Base-by-base conservation (phyloP, 2,797 vertebrate species). In the Spondyliosoma cantharus region DNA sequence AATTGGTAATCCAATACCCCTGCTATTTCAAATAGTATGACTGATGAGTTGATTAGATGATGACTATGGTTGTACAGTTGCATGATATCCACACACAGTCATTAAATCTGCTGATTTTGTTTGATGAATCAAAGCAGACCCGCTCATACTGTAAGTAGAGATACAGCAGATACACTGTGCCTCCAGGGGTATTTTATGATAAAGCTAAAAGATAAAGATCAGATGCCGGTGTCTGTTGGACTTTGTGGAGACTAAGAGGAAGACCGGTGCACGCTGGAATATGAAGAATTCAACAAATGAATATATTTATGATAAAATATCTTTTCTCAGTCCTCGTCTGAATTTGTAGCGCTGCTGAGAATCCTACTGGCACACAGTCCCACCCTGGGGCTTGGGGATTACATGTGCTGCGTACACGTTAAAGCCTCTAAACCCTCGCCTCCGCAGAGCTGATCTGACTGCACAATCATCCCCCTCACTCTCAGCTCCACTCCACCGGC, bases 351-450 rank as follows among this genome's bases (percentile, higher is more conserved):
- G 4, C 70, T 84, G 76, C 72, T 82, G 48, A 70, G 89, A 86
- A 83, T 88, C 83, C 52, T 85, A 53, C 88, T 85, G 80, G 85
- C 85, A 78, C 74, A 63, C 63, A 78, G 65, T 83, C 69, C 80
- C 73, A 84, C 87, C 88, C 88, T 24, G 80, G 76, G 91, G 89
- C 88, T 75, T 2, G 68, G 82, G 84, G 91, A 93, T 93, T 92
- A 92, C 91, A 90, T 91, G 87, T 85, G 83, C 90, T 83, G 86
- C 88, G 57, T 87, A 83, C 86, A 89, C 77, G 62, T 88, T 89
- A 88, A 88, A 93, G 84, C 91, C 82, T 87, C 87, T 90, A 93
- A 93, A 93, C 78, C 92, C 81, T 86, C 57, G 87, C 87, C 90
- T 89, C 89, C 68, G 59, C 89, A 90, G 86, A 86, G 80, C 86